phyloP scores from a whole-genome alignment of 2,797 vertebrate genomes.

The Sebastes variabilis region DNA sequence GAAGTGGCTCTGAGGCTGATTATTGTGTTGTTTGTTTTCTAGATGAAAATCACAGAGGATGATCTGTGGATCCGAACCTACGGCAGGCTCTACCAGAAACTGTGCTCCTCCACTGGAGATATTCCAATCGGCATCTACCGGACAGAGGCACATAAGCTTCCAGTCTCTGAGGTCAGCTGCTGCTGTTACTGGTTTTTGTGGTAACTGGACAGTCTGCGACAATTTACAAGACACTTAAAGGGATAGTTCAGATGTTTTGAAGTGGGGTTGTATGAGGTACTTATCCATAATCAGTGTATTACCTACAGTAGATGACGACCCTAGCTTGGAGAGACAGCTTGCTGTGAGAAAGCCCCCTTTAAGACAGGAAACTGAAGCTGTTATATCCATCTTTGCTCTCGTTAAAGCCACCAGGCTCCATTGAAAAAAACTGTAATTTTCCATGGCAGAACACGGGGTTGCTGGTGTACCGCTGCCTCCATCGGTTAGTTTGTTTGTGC shows the following conservation, averaged over 20 bases:
- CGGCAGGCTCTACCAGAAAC: constrained; percentile 88
- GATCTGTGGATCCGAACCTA: constrained; percentile 89
- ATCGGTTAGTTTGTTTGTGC: too few relatives aligned
- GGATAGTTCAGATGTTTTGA: neutral
- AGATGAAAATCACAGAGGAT: constrained; percentile 89
- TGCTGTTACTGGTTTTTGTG: neutral
- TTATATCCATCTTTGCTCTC: too few relatives aligned
- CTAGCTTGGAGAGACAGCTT: too few relatives aligned
- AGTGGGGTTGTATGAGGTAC: too few relatives aligned
- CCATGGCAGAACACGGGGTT: too few relatives aligned
- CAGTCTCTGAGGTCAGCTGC: constrained; percentile 83
- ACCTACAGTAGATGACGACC: too few relatives aligned
- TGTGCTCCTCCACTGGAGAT: constrained; percentile 87
- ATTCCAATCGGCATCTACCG: constrained; percentile 89
- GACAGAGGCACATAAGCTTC: constrained; percentile 85
- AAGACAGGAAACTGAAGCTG: too few relatives aligned
- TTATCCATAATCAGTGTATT: too few relatives aligned
- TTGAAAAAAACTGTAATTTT: too few relatives aligned
- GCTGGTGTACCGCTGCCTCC: too few relatives aligned
- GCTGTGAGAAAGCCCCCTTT: too few relatives aligned
- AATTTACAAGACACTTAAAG: neutral
- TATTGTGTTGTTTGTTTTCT: constrained; percentile 17
- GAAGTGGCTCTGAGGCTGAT: neutral
- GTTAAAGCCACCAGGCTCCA: too few relatives aligned
- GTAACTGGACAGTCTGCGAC: neutral